Evolutionary conservation across 1,140 invertebrate species (phyloP).

Genomic region (Apis laboriosa): DNA sequence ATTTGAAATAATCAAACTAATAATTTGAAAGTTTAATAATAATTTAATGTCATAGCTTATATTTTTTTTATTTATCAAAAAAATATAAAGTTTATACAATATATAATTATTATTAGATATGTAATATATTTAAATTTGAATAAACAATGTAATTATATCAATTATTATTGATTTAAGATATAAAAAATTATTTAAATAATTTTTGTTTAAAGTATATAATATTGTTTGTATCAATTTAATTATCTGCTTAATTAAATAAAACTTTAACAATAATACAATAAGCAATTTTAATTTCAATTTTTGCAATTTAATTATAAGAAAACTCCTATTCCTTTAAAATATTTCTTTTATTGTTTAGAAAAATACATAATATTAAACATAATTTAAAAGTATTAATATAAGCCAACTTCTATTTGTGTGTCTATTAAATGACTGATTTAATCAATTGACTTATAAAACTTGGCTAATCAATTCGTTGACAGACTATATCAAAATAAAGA

Average conservation of each 20-base stretch:
- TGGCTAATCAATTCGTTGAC: no score
- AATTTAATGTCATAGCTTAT: not conserved
- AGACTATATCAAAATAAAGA: no score
- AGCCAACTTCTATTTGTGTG: no score
- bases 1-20: not conserved
- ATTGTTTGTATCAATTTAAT: conserved; percentile 4
- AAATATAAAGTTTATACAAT: not conserved
- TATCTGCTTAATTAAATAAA: not conserved
- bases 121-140: not conserved
- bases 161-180: not conserved
- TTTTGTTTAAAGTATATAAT: not conserved
- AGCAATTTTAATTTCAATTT: not conserved
- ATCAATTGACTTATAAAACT: no score
- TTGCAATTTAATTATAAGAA: not conserved
- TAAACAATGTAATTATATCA: not conserved
- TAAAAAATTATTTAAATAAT: not conserved
- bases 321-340: not conserved
- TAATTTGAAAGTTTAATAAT: not conserved
- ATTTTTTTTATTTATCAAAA: conserved; percentile 17
- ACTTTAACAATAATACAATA: not conserved
- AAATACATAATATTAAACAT: no score
- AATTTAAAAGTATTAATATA: no score
- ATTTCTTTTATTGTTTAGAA: no score
- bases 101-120: conserved; percentile 8
- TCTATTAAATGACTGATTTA: no score